A percentile compares a stretch with the other conserved stretches of the same genome.
These are phyloP conservation scores for Sphecodes monilicornis DNA, from an alignment of 2,888 invertebrate genomes.

Conservation along the genomic window DNA sequence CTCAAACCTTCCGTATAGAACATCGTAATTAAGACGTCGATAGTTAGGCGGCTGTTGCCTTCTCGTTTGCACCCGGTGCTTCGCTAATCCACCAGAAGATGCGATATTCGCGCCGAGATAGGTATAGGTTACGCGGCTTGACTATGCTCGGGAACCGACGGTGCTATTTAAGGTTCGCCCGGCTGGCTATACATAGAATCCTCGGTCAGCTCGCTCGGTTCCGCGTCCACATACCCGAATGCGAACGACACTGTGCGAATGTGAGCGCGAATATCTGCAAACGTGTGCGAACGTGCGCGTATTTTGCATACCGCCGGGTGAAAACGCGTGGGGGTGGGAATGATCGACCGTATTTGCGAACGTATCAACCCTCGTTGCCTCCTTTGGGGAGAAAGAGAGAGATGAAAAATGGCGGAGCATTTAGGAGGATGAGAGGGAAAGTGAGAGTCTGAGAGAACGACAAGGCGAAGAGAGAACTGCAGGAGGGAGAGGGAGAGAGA, in stretches of 20 bases:
- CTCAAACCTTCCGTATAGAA: background rate
- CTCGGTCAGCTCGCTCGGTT: slow-evolving; percentile 76
- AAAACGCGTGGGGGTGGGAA: background rate
- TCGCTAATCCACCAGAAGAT: background rate
- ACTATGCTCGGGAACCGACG: slow-evolving; percentile 59
- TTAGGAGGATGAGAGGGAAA: background rate
- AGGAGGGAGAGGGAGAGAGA: too few relatives aligned
- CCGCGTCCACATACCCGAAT: slow-evolving; percentile 54
- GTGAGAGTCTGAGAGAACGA: too few relatives aligned
- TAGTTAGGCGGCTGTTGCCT: background rate
- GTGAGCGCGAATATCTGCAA: background rate
- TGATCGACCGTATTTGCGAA: background rate
- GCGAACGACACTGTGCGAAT: slow-evolving; percentile 1
- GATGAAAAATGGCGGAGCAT: background rate
- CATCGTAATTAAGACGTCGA: background rate
- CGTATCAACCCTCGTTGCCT: background rate
- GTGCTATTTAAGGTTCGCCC: slow-evolving; percentile 83
- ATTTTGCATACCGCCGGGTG: background rate
- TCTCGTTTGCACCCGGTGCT: background rate
- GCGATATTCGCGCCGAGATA: background rate
- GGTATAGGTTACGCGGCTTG: slow-evolving; percentile 60
- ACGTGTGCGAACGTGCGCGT: background rate
- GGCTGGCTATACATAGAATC: slow-evolving; percentile 83
- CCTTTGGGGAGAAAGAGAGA: background rate
- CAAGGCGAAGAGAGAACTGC: too few relatives aligned